phyloP scores from a whole-genome alignment of 2,113 vertebrate species.

The Grus americana region DNA sequence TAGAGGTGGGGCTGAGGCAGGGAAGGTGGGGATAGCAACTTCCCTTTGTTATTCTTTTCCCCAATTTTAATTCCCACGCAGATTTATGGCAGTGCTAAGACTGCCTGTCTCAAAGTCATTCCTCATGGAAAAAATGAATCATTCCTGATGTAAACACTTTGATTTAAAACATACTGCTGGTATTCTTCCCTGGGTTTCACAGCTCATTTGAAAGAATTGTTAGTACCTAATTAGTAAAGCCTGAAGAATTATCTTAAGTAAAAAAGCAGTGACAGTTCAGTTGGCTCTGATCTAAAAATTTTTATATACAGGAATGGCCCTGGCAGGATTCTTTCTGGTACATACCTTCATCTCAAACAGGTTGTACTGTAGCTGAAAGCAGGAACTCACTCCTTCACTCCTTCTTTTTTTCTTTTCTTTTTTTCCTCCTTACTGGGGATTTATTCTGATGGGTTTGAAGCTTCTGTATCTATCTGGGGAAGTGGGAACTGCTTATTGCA shows the following conservation, averaged over 20 bases:
- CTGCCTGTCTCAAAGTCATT: constrained; percentile 57
- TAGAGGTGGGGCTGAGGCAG: neutral
- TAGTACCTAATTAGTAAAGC: constrained; percentile 74
- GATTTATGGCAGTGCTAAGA: constrained; percentile 56
- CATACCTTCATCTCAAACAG: neutral
- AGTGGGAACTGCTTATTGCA: neutral
- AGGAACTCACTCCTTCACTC: neutral
- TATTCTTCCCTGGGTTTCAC: constrained; percentile 52
- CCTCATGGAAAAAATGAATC: constrained; percentile 76
- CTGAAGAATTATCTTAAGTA: constrained; percentile 64
- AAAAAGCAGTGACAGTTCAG: constrained; percentile 69
- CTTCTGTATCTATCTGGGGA: neutral
- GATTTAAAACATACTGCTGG: constrained; percentile 75
- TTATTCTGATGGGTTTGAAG: constrained; percentile 10
- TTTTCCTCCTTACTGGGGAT: neutral
- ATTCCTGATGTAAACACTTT: constrained; percentile 68
- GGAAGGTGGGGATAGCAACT: neutral
- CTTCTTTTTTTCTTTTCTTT: fast-evolving
- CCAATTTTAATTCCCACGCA: constrained; percentile 46
- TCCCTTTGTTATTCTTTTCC: constrained; percentile 25
- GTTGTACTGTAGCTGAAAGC: neutral
- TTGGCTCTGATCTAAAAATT: constrained; percentile 55
- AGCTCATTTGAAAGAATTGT: constrained; percentile 67
- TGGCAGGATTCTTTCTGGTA: neutral
- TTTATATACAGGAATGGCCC: neutral